Conservation (phyloP, 1,140 invertebrate species). For the Coptotermes formosanus region DNA sequence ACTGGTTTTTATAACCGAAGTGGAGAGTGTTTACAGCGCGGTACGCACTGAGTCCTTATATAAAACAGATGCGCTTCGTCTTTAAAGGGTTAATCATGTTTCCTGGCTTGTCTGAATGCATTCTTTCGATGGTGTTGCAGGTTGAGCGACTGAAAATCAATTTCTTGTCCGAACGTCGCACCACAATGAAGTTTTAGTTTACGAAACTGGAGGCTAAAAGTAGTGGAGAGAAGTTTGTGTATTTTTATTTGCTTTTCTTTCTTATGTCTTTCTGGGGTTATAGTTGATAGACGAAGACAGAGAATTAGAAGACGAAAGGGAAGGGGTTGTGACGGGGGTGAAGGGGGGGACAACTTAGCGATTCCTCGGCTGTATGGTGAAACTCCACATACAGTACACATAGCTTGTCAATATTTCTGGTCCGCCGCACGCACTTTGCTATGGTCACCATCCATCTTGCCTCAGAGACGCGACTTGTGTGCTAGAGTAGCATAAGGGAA, state of each 20-base stretch:
- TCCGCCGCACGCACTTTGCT: conserved; percentile 9
- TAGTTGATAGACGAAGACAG: neutral
- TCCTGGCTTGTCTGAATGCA: too few relatives aligned
- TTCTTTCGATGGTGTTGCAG: too few relatives aligned
- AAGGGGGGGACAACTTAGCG: neutral
- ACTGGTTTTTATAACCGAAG: too few relatives aligned
- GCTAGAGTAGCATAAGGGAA: neutral
- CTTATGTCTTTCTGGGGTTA: neutral
- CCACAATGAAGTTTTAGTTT: neutral
- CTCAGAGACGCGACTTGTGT: neutral
- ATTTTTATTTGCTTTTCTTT: neutral
- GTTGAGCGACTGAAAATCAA: neutral
- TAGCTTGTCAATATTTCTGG: conserved; percentile 31
- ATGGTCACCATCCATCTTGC: conserved; percentile 29
- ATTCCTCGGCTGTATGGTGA: neutral
- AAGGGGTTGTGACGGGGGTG: too few relatives aligned
- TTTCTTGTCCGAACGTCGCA: neutral
- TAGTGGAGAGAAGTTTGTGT: neutral
- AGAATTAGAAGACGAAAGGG: neutral
- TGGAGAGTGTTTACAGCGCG: too few relatives aligned
- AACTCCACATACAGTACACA: neutral
- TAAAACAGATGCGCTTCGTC: too few relatives aligned
- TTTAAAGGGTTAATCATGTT: too few relatives aligned
- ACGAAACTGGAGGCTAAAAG: neutral
- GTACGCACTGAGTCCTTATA: too few relatives aligned